Evolutionary conservation across 64 coral and sea anemone genomes (phyloP).

Genomic region (Stichodactyla helianthus): DNA sequence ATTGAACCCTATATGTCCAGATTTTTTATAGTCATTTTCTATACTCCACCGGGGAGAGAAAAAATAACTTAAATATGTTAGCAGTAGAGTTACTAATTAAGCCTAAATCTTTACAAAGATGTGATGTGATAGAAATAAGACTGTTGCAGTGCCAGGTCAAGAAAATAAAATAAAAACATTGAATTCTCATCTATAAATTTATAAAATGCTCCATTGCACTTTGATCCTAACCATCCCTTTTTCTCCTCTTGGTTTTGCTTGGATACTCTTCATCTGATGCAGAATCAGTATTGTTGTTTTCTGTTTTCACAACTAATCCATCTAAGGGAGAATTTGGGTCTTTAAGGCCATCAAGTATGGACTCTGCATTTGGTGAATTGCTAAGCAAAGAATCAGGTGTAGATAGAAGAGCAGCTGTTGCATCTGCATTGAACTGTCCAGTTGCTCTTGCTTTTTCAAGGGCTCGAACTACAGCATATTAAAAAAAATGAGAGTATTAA

Average conservation of each 20-base stretch:
- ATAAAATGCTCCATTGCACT: background rate
- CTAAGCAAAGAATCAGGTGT: slow-evolving; percentile 63
- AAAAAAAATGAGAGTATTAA: background rate
- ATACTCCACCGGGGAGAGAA: background rate
- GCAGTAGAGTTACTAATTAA: background rate
- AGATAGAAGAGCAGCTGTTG: slow-evolving; percentile 56
- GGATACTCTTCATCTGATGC: slow-evolving; percentile 86
- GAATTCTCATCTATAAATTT: slow-evolving; percentile 18
- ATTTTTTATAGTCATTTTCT: background rate
- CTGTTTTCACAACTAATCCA: slow-evolving; percentile 54
- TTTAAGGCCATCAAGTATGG: slow-evolving; percentile 54
- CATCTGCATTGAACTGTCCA: slow-evolving; percentile 69
- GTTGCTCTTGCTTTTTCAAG: slow-evolving; percentile 75
- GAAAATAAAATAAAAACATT: slow-evolving; percentile 14
- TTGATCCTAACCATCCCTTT: slow-evolving; percentile 59
- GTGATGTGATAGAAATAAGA: background rate
- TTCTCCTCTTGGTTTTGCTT: slow-evolving; percentile 71
- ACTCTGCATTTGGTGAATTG: slow-evolving; percentile 56
- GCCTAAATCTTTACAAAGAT: background rate
- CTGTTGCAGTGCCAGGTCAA: slow-evolving; percentile 3
- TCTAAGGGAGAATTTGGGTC: slow-evolving; percentile 51
- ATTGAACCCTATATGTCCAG: background rate
- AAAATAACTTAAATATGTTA: background rate
- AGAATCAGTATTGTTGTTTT: slow-evolving; percentile 90
- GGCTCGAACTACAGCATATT: slow-evolving; percentile 50